phyloP scores from a whole-genome alignment of 2,797 vertebrate species.

The Pogoniulus pusillus region DNA sequence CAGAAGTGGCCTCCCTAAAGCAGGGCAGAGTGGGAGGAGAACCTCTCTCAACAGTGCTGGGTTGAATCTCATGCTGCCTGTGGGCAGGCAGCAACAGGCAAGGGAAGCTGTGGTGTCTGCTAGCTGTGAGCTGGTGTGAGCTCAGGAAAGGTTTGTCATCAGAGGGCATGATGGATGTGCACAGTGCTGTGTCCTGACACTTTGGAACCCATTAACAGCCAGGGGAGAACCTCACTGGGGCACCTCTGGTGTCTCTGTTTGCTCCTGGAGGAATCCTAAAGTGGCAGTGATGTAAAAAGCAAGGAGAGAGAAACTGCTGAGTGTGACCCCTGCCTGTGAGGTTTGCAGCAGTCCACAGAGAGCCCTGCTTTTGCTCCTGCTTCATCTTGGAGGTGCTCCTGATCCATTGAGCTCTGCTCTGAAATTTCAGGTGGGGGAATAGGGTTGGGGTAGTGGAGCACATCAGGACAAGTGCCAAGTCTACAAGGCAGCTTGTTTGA shows the following conservation, averaged over 20 bases:
- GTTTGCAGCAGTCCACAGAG: neutral
- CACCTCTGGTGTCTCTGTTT: neutral
- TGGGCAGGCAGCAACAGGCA: fast-evolving
- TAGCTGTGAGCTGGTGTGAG: neutral
- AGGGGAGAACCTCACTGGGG: neutral
- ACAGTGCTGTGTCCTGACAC: fast-evolving
- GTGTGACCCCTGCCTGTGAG: neutral
- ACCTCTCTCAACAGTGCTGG: neutral
- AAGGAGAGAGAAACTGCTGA: slow-evolving; percentile 1
- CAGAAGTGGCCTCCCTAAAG: no score
- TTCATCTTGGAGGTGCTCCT: neutral
- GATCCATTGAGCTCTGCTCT: neutral
- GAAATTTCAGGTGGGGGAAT: neutral
- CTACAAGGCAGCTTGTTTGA: neutral
- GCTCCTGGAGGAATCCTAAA: neutral
- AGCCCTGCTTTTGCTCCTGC: neutral
- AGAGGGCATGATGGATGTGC: neutral
- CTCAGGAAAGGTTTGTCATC: neutral
- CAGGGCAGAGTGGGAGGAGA: no score
- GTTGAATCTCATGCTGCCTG: neutral
- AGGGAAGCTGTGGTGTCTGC: neutral
- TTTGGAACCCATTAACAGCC: neutral
- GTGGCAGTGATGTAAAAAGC: neutral
- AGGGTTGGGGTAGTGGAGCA: neutral
- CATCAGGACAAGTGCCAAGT: neutral